Percentiles rank a stretch among this genome's conserved stretches.
Evolutionary conservation across 2,888 invertebrate genomes (phyloP).

Genomic region (Luperina nickerlii): DNA sequence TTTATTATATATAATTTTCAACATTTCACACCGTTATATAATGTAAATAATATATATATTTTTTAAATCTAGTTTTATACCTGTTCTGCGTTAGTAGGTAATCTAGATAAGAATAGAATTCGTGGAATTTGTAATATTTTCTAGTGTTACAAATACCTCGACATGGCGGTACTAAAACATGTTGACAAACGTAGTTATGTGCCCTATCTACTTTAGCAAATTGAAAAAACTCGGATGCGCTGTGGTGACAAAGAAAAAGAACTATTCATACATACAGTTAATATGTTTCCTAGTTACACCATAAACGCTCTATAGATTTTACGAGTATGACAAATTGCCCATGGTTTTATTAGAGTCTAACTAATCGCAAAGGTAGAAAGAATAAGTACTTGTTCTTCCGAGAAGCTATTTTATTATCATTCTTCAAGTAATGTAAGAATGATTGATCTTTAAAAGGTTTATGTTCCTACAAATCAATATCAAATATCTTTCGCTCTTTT

Average conservation of each 20-base stretch:
- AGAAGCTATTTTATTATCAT: slow-evolving; percentile 25
- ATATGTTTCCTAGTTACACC: slow-evolving; percentile 6
- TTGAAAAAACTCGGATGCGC: slow-evolving; percentile 52
- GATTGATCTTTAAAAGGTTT: background rate
- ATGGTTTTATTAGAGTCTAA: slow-evolving; percentile 33
- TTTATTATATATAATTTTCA: background rate
- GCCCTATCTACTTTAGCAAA: slow-evolving; percentile 67
- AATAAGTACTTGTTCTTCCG: background rate
- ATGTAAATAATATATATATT: no score
- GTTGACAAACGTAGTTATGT: slow-evolving; percentile 55
- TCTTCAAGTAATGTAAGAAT: background rate
- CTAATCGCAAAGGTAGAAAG: background rate
- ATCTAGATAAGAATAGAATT: slow-evolving; percentile 28
- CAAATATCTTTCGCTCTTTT: background rate
- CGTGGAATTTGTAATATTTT: slow-evolving; percentile 41
- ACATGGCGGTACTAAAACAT: slow-evolving; percentile 28
- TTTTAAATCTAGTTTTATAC: background rate
- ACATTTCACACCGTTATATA: no score
- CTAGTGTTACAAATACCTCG: slow-evolving; percentile 14
- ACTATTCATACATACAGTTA: background rate
- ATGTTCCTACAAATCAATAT: background rate
- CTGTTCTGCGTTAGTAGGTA: background rate
- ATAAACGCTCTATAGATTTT: slow-evolving; percentile 38
- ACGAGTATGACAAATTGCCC: slow-evolving; percentile 57
- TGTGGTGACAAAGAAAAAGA: slow-evolving; percentile 44